Conservation (phyloP, 1,140 invertebrate species). For the Solenopsis fugax region DNA sequence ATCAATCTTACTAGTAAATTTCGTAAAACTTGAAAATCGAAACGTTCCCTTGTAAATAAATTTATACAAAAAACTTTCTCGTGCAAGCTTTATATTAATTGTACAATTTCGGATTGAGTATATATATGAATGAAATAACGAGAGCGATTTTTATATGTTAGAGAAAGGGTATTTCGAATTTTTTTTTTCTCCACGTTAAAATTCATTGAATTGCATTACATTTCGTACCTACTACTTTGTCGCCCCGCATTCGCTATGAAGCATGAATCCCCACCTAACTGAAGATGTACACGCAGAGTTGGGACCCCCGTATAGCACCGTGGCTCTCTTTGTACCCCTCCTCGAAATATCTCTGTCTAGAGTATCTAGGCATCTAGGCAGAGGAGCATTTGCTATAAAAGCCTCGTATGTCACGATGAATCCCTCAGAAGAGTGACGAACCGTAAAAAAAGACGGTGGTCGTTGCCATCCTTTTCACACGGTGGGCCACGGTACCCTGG, state of each 20-base stretch:
- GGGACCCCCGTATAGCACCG: slow-evolving; percentile 68
- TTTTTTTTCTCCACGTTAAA: not conserved
- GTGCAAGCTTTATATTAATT: not conserved
- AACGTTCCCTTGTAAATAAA: not conserved
- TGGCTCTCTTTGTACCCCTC: slow-evolving; percentile 66
- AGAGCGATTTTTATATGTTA: not conserved
- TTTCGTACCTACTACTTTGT: not conserved
- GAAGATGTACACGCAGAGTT: slow-evolving; percentile 63
- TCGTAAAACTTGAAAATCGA: not conserved
- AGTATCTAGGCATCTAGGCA: slow-evolving; percentile 66
- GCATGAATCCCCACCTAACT: slow-evolving; percentile 62
- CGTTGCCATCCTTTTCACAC: slow-evolving; percentile 59
- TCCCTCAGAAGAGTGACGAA: slow-evolving; percentile 79
- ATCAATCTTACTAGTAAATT: not conserved
- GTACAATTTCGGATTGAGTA: not conserved
- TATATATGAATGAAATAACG: not conserved
- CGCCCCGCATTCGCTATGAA: slow-evolving; percentile 32
- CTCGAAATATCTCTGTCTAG: slow-evolving; percentile 72
- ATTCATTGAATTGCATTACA: not conserved
- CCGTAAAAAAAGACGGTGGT: slow-evolving; percentile 72
- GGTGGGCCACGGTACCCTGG: slow-evolving; percentile 24
- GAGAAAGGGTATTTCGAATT: not conserved
- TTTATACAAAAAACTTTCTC: not conserved
- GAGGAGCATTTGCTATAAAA: slow-evolving; percentile 79
- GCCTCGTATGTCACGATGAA: slow-evolving; percentile 70